phyloP scores from a whole-genome alignment of 2,797 vertebrate genomes.

The Oreochromis mossambicus region DNA sequence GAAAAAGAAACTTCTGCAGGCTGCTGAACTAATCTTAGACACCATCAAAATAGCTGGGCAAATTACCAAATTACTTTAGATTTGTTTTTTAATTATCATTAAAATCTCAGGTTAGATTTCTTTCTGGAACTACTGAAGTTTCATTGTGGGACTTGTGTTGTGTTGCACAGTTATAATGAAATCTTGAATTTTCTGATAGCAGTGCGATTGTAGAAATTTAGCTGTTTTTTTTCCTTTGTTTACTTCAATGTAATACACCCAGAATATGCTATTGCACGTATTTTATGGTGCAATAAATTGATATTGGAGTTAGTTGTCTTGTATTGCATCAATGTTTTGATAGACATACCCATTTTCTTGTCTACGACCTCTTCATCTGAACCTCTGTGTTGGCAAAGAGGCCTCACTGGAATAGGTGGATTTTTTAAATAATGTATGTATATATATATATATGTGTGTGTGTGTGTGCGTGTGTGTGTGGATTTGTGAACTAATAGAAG shows the following conservation, averaged over 20 bases:
- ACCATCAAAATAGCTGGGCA: not conserved
- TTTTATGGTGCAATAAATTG: not conserved
- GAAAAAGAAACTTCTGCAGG: not conserved
- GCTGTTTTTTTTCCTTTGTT: not conserved
- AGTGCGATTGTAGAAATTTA: not conserved
- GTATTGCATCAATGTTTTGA: not conserved
- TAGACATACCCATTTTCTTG: not conserved
- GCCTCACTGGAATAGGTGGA: not conserved
- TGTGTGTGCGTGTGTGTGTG: accelerated
- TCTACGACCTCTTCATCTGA: not conserved
- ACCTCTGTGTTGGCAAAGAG: not conserved
- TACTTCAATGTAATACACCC: not conserved
- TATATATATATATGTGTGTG: too few relatives aligned
- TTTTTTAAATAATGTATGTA: too few relatives aligned
- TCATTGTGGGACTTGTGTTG: not conserved
- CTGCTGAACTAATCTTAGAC: not conserved
- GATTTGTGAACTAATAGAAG: not conserved
- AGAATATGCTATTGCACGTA: not conserved
- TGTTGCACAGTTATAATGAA: not conserved
- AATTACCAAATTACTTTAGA: not conserved
- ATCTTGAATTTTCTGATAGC: not conserved
- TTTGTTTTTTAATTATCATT: not conserved
- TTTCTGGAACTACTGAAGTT: not conserved
- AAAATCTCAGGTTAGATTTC: not conserved
- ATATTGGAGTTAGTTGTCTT: not conserved